These are phyloP conservation scores for Strongylocentrotus purpuratus DNA, from an alignment of 35 echinoderm and acorn worm species.

Conservation along the genomic window DNA sequence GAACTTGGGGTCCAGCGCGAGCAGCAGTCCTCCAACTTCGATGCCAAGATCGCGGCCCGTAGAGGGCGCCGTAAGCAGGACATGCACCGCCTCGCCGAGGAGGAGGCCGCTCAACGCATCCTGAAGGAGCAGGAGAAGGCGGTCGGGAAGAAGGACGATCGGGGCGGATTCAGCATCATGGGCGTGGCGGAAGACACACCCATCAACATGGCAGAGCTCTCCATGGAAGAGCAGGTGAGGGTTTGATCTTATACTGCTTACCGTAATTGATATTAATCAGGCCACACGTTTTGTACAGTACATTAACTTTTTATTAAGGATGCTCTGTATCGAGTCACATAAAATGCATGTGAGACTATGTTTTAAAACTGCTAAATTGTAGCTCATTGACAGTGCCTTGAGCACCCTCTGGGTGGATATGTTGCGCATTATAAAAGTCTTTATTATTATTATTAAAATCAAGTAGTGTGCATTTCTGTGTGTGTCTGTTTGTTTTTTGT, in stretches of 20 bases:
- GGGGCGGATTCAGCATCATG: conserved; percentile 37
- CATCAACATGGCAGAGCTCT: conserved; percentile 75
- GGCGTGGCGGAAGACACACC: conserved; percentile 64
- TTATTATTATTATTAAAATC: no score
- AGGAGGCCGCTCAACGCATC: conserved; percentile 80
- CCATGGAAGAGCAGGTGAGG: conserved; percentile 95
- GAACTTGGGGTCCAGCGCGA: conserved; percentile 75
- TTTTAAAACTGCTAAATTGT: no score
- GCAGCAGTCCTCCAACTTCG: conserved; percentile 78
- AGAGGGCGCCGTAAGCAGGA: conserved; percentile 66
- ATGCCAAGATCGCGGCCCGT: conserved; percentile 71
- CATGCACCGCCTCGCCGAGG: conserved; percentile 66
- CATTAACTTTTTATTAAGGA: no score
- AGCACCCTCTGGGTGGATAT: no score
- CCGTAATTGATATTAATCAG: no score
- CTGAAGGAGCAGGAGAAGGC: conserved; percentile 79
- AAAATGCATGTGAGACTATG: no score
- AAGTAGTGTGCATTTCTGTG: neutral
- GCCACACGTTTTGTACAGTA: no score
- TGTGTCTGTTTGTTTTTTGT: no score
- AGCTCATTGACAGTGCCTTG: no score
- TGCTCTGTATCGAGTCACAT: no score
- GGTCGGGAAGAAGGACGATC: conserved; percentile 44
- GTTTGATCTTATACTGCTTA: no score
- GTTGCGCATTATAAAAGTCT: no score